Evolutionary conservation across 2,113 vertebrate species (phyloP), one percentile per base, ranked within the genome.

Genomic region (Oophaga pumilio): DNA sequence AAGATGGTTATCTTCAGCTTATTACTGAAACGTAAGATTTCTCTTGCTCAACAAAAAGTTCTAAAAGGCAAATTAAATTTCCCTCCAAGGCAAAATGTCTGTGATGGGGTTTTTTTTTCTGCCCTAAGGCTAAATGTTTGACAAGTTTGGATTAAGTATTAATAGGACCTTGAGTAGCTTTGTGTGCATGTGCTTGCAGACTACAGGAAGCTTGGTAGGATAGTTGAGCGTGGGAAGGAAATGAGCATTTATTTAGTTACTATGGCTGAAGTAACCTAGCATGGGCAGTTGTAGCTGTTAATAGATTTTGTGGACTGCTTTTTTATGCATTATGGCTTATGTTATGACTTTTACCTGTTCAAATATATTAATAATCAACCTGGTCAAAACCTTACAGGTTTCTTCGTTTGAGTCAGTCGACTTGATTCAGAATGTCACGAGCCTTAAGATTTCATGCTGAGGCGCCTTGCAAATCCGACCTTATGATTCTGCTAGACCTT

Each of bases 331-430:
- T 90, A 92, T 92, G 92, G 79, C 93, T 91, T 94, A 91, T 93
- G 91, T 92, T 92, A 93, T 92, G 93, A 92, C 91, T 87, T 93
- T 89, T 71, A 93, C 93, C 92, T 96, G 93, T 94, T 96, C 92
- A 89, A 82, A 76, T 83, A 95, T 94, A 90, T 96, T 95, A 96
- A 96, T 94, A 94, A 96, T 95, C 95, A 94, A 96, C 95, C 95
- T 96, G 96, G 95, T 97, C 96, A 96, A 96, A 97, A 96, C 96
- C 95, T 97, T 97, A 95, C 96, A 97, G 97, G 96, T 97, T 96
- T 96, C 97, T 96, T 96, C 96, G 95, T 97, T 97, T 97, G 96
- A 96, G 95, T 96, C 96, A 95, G 94, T 96, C 96, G 95, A 95
- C 96, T 96, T 96, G 96, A 95, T 97, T 97, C 96, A 96, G 96